Percentiles rank a stretch among this genome's conserved stretches.
These are phyloP conservation scores for Gymnogyps californianus DNA, from an alignment of 2,113 vertebrate genomes.

Conservation along the genomic window DNA sequence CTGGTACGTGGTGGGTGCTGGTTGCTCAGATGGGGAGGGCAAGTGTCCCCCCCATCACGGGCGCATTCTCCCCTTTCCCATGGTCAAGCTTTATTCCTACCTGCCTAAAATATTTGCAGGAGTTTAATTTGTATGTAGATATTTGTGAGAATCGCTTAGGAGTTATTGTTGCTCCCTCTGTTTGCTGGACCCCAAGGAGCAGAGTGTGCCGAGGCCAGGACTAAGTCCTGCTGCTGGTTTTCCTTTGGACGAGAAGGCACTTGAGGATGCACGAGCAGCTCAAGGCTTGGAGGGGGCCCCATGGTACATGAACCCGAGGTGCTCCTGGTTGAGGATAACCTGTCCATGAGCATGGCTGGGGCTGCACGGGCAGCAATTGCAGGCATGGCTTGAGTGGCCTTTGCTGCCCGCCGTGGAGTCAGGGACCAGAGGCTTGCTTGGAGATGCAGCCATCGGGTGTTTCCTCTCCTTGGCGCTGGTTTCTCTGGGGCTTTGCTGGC, in stretches of 20 bases:
- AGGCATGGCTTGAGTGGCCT: neutral
- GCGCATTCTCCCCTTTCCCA: accelerated
- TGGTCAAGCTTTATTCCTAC: neutral
- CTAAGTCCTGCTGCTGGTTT: neutral
- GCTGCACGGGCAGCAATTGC: neutral
- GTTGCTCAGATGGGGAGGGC: neutral
- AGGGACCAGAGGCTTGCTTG: neutral
- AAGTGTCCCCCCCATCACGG: no score
- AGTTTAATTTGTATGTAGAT: neutral
- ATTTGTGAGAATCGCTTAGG: neutral
- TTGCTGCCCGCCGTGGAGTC: neutral
- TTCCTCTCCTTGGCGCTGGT: neutral
- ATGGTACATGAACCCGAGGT: neutral
- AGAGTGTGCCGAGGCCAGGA: neutral
- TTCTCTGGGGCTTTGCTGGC: neutral
- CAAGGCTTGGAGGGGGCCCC: neutral
- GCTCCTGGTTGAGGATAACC: neutral
- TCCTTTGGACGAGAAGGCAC: neutral
- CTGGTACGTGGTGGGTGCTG: neutral
- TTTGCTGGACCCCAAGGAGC: neutral
- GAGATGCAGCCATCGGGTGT: neutral
- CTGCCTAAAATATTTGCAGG: neutral
- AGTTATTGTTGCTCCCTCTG: neutral
- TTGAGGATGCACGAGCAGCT: neutral
- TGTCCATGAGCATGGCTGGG: neutral